Percentiles rank a stretch among this genome's conserved stretches.
Conservation (phyloP, 2,888 invertebrate genomes). For the Hecatera dysodea region DNA sequence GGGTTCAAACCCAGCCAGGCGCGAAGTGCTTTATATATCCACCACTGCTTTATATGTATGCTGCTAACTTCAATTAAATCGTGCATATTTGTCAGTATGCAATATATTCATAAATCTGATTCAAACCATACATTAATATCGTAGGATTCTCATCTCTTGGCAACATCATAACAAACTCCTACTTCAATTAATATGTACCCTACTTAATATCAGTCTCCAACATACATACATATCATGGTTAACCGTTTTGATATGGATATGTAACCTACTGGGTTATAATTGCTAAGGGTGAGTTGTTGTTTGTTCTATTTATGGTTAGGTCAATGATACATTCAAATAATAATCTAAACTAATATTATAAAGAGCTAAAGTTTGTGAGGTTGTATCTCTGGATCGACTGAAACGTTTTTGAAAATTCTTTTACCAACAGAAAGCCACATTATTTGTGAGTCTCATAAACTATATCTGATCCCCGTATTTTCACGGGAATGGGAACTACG, state of each 20-base stretch:
- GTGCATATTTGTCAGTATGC: background rate
- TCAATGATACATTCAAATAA: no score
- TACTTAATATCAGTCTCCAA: conserved; percentile 32
- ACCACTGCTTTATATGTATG: no score
- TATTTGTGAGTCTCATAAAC: no score
- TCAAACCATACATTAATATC: conserved; percentile 21
- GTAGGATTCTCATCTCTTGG: background rate
- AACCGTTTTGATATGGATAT: background rate
- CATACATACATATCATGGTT: conserved; percentile 17
- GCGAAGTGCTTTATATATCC: no score
- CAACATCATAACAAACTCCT: conserved; percentile 2
- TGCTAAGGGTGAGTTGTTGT: background rate
- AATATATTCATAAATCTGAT: background rate
- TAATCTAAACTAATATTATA: no score
- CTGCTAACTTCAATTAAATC: background rate
- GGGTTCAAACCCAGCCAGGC: no score
- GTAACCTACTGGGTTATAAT: background rate
- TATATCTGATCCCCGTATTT: no score
- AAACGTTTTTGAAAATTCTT: no score
- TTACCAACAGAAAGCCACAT: no score
- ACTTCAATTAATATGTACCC: conserved; percentile 23
- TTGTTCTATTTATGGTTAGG: background rate
- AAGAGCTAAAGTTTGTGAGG: no score
- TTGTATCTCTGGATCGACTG: no score
- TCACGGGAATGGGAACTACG: no score